Evolutionary conservation across 2,797 vertebrate genomes (phyloP).

Genomic region (Scolopax bukidnonensis): DNA sequence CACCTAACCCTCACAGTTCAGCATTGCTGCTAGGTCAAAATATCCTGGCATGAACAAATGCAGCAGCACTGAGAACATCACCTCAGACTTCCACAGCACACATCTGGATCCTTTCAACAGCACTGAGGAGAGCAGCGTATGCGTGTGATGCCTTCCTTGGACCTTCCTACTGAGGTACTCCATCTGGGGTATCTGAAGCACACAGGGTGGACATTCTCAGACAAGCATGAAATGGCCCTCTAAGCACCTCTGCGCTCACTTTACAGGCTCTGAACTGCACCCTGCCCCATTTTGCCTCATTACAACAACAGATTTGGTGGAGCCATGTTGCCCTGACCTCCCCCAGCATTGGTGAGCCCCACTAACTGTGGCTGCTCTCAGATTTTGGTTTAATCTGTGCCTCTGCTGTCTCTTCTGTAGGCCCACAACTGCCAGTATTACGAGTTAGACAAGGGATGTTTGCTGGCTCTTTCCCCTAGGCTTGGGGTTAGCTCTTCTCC

Average conservation of each 20-base stretch:
- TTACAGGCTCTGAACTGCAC: neutral
- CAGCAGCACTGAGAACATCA: neutral
- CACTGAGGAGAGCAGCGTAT: accelerated
- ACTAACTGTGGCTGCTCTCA: accelerated
- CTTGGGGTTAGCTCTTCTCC: neutral
- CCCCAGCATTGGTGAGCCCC: neutral
- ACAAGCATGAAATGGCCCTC: neutral
- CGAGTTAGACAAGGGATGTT: neutral
- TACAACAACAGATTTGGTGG: neutral
- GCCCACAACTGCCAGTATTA: neutral
- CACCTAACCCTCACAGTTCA: neutral
- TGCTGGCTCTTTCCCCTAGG: neutral
- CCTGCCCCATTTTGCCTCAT: neutral
- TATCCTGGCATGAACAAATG: neutral
- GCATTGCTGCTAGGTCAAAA: neutral
- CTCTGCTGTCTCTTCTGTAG: neutral
- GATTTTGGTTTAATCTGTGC: neutral
- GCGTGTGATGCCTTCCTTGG: accelerated
- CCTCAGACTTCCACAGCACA: neutral
- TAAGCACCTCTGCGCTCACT: accelerated
- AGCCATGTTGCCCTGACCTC: neutral
- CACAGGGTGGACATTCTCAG: neutral
- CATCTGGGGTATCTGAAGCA: neutral
- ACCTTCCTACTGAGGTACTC: neutral
- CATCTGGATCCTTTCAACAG: neutral